Evolutionary conservation across 2,113 vertebrate genomes (phyloP), one percentile per base, ranked within the genome.

Genomic region (Hirundichthys speculiger): DNA sequence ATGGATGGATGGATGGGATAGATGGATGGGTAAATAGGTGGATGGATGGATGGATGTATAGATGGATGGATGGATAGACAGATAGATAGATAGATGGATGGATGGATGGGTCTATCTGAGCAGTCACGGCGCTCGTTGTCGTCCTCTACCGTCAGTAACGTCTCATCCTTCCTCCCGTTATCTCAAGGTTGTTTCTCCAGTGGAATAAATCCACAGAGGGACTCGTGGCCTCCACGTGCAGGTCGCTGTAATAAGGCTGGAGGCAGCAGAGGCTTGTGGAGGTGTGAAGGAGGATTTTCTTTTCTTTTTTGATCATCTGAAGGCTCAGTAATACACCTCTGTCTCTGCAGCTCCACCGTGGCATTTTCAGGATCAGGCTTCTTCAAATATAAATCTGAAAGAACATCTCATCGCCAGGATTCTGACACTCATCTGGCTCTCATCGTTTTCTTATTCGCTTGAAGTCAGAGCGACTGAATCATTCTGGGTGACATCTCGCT

Each of bases 301-400:
- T n/a, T n/a, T 34, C 9, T 34, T 6, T 15, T 22, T 34, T 66
- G 47, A 56, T 30, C 40, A 39, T 55, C 43, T 45, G 55, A 76
- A 55, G 55, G 24, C 14, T n/a, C 19, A 47, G 21, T 30, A 27
- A 66, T 58, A 49, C 11, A 50, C 42, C 42, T 41, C 24, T 27
- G 15, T 27, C 24, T 60, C 7, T n/a, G 39, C 46, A 58, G 10
- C 46, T 41, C 68, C 45, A 13, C 25, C 8, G n/a, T 38, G 30
- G 25, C 27, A 15, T 46, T 19, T 40, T 61, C 46, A 45, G 22
- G 55, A 61, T 64, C 64, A 66, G 56, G 67, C 50, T n/a, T 34
- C 24, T 53, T 19, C 47, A 57, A 56, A 58, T 34, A 58, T 51
- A 79, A 65, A 24, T 38, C 15, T 53, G 34, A 59, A 53, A 61